Evolutionary conservation across 2,113 vertebrate genomes (phyloP), one percentile per base, ranked within the genome.

Genomic region (Chloroceryle aenea): DNA sequence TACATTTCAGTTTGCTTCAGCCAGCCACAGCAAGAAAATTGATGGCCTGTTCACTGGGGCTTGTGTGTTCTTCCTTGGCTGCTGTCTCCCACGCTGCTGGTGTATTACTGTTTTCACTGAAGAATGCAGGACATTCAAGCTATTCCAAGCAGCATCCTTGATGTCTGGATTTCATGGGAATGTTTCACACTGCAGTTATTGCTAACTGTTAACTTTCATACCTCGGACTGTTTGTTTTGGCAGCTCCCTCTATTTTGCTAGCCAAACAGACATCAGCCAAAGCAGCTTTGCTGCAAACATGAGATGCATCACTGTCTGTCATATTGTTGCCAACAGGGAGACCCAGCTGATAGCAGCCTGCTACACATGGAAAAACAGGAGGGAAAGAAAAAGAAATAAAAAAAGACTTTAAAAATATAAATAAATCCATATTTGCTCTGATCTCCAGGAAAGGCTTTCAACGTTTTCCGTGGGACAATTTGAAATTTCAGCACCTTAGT

Each of bases 71-170:
- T 81, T 87, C 81, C 71, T 84, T 89, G 86, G 79, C 87, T 87
- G 48, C 82, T 79, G 91, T 96, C 98, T 98, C 97, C 97, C 97
- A 97, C 96, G 53, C 89, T 91, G 94, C 96, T 90, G 69, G 81
- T 81, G 74, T 78, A 38, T 87, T 64, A 71, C 87, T 97, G 96
- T 84, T 96, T 97, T 98, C 95, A 96, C 95, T 97, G 95, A 98
- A 98, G 98, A 98, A 98, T 98, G 97, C 91, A 91, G 90, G 91
- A 97, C 95, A 98, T 98, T 89, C 93, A 79, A 97, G 97, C 95
- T 97, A 98, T 98, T 98, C 97, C 89, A 96, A 95, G 97, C 95
- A 97, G 97, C 98, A 97, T 97, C 98, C 97, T 97, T 96, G 97
- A 97, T 97, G 98, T 97, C 98, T 98, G 95, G 95, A 42, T 97